These are phyloP conservation scores for Oreotragus oreotragus DNA, from an alignment of 2,113 vertebrate species.

Conservation along the genomic window DNA sequence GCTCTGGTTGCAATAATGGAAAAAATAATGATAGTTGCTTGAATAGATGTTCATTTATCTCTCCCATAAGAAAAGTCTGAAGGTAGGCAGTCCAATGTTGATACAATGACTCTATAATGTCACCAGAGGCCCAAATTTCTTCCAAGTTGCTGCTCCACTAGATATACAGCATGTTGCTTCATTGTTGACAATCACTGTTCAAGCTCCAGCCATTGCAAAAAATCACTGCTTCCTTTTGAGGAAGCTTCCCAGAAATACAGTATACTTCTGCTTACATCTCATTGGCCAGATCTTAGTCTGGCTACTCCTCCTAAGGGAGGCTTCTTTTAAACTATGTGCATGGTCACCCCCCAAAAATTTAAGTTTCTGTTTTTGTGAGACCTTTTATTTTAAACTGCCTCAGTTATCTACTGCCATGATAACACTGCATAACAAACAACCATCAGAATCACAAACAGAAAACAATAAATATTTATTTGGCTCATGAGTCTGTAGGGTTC, in stretches of 20 bases:
- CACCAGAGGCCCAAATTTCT: background rate
- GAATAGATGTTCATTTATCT: background rate
- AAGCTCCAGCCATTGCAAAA: background rate
- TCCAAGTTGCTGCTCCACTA: background rate
- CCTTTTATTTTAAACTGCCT: background rate
- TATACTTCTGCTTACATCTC: constrained; percentile 2
- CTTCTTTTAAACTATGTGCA: constrained; percentile 2
- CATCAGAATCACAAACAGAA: background rate
- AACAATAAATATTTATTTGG: background rate
- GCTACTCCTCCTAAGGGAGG: background rate
- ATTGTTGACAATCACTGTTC: background rate
- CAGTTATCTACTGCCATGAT: background rate
- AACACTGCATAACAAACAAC: background rate
- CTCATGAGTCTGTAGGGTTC: background rate
- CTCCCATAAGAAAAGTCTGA: background rate
- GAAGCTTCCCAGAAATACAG: background rate
- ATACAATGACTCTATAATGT: background rate
- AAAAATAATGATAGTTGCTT: background rate
- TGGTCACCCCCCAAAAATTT: background rate
- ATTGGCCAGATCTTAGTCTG: background rate
- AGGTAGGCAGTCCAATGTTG: background rate
- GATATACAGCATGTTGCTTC: background rate
- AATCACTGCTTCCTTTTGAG: constrained; percentile 25
- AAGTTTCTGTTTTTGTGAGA: background rate
- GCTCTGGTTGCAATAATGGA: background rate